Evolutionary conservation across 2,113 vertebrate species (phyloP).

Genomic region (Brachionichthys hirsutus): DNA sequence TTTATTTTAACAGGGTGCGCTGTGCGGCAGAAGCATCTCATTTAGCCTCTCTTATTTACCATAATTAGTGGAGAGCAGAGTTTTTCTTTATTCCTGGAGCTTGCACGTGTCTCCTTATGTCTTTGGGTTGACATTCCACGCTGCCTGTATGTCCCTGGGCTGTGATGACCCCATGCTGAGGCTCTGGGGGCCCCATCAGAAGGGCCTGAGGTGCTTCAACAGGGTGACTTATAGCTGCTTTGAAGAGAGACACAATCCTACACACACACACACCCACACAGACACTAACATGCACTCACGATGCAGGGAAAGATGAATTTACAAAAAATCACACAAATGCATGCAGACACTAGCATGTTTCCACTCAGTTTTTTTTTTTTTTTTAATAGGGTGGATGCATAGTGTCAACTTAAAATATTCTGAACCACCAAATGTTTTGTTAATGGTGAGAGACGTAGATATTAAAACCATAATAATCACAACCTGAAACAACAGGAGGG

Average conservation of each 20-base stretch:
- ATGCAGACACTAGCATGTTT: not conserved
- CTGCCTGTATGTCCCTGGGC: constrained; percentile 52
- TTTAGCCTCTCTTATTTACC: not conserved
- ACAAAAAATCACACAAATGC: not conserved
- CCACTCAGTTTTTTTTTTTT: not conserved
- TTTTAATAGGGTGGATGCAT: not conserved
- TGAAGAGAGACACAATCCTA: constrained; percentile 44
- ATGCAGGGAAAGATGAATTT: not conserved
- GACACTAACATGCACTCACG: constrained; percentile 8
- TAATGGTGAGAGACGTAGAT: not conserved
- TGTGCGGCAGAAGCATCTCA: not conserved
- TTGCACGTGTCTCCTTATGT: constrained; percentile 54
- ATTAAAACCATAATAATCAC: constrained; percentile 27
- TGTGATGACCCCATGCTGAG: constrained; percentile 66
- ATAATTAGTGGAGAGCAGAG: constrained; percentile 14
- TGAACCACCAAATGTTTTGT: no score
- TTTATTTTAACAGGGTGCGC: constrained; percentile 1
- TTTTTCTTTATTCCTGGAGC: constrained; percentile 18
- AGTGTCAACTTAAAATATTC: not conserved
- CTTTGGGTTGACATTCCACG: constrained; percentile 74
- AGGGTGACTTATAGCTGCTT: constrained; percentile 69
- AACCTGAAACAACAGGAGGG: constrained; percentile 30
- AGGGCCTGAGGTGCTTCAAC: constrained; percentile 66
- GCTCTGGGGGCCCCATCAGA: constrained; percentile 51
- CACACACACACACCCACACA: constrained; percentile 14